Base-by-base conservation (phyloP, 2,113 vertebrate species). In the Coturnix japonica region DNA sequence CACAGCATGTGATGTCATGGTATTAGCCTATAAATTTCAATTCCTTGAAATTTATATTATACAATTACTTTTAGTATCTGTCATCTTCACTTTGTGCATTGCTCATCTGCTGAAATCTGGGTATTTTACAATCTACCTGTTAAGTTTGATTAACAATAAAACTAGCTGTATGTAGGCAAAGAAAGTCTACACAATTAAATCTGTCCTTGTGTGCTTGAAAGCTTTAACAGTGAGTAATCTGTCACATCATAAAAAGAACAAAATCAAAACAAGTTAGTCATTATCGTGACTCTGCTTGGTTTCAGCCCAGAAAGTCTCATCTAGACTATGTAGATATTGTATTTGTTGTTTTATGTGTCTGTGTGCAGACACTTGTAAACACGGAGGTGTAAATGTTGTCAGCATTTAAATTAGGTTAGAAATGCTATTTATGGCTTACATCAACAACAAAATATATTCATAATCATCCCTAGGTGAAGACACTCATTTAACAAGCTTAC, bases 401-500 rank as follows among this genome's bases (percentile, higher is more conserved):
- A 97, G 84, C 75, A 89, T 96, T 96, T 93, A 93, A 96, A 96
- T 96, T 93, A 95, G 94, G 88, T 91, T 92, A 82, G 85, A 90
- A 94, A 90, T 84, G 79, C 81, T 78, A 73, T 94, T 95, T 92
- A 85, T 96, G 93, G 89, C 85, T 95, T 88, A 54, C 78, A 71
- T 85, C 69, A 86, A 90, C 79, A 72, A 91, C 66, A 95, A 89
- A 60, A 95, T 94, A 93, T 73, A 94, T 46, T 95, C 87, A 93
- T 96, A 88, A 97, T 96, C 94, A 95, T 94, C 87, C 87, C 81
- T 92, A 91, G 96, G 95, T 97, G 95, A 96, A 97, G 88, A 93
- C 85, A 82, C 86, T 95, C 57, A 91, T 87, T 95, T 97, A 97
- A 97, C 59, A 2, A 97, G 96, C 96, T 97, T 96, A 91, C 78